Evolutionary conservation across 2,797 vertebrate species (phyloP).

Genomic region (Periophthalmus magnuspinnatus): DNA sequence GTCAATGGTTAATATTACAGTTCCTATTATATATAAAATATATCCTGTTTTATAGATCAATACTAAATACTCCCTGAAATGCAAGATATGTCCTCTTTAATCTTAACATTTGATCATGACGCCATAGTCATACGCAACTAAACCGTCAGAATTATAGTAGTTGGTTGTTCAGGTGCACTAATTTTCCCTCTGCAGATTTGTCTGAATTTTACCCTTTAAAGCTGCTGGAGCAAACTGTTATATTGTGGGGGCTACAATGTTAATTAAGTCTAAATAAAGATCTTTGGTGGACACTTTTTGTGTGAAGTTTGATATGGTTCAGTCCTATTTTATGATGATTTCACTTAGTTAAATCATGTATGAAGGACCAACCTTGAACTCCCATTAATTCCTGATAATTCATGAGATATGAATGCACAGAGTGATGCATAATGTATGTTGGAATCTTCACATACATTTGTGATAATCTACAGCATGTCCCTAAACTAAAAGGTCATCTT

Average conservation of each 20-base stretch:
- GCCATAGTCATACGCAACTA: background rate
- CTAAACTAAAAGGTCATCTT: background rate
- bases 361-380: slow-evolving; percentile 11
- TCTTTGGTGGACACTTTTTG: background rate
- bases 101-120: background rate
- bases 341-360: slow-evolving; percentile 12
- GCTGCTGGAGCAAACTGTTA: background rate
- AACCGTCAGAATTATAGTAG: background rate
- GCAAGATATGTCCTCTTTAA: too few relatives aligned
- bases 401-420: background rate
- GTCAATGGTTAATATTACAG: too few relatives aligned
- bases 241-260: background rate
- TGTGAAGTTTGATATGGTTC: background rate
- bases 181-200: too few relatives aligned
- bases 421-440: background rate
- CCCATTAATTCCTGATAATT: slow-evolving; percentile 3
- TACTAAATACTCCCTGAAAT: too few relatives aligned
- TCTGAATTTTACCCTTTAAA: background rate
- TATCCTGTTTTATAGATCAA: too few relatives aligned
- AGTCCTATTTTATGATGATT: slow-evolving; percentile 7
- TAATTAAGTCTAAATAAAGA: background rate
- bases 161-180: too few relatives aligned
- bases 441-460: slow-evolving; percentile 1
- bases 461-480: background rate
- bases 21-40: too few relatives aligned